Evolutionary conservation across 2,113 vertebrate genomes (phyloP), one percentile per base, ranked within the genome.

Genomic region (Phainopepla nitens): DNA sequence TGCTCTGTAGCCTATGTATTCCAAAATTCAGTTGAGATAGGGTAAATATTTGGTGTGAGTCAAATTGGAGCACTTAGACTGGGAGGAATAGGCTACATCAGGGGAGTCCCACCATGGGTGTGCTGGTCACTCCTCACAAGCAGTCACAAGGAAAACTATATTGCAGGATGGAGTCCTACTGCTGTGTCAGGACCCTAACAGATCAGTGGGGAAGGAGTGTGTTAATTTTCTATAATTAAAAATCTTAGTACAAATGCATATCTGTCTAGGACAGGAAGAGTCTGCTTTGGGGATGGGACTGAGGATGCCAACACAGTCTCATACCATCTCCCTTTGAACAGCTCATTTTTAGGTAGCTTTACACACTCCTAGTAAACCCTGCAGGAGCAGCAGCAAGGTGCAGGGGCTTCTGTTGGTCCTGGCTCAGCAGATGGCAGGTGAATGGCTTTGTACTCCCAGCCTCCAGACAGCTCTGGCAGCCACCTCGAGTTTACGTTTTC

Each of bases 181-280:
- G 4, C 54, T 77, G 0, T 80, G 80, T 90, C 8, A 13, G 89
- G 82, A 49, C 47, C 87, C 39, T 92, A 58, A 88, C 82, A 84
- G 92, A 87, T 71, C 84, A 93, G 89, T 88, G 92, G 90, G 53
- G 60, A 92, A 81, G 64, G 49, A 83, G 68, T 49, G 57, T 87
- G 65, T 96, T 96, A 75, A 87, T 94, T 97, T 96, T 93, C 71
- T 93, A 35, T 86, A 94, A 95, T 95, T 97, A 87, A 95, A 97
- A 94, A 88, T 86, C 91, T 57, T 88, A 69, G 39, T 81, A 80
- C 36, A 64, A 91, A 70, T 90, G 41, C 28, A 2, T 39, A 17
- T 39, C 62, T 76, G 73, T 44, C 19, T 4, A 11, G 89, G 89
- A 89, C 83, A 73, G 73, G 68, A 50, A 53, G 61, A 85, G 11